phyloP scores from a whole-genome alignment of 1,140 invertebrate genomes.

The Saccostrea cuccullata region DNA sequence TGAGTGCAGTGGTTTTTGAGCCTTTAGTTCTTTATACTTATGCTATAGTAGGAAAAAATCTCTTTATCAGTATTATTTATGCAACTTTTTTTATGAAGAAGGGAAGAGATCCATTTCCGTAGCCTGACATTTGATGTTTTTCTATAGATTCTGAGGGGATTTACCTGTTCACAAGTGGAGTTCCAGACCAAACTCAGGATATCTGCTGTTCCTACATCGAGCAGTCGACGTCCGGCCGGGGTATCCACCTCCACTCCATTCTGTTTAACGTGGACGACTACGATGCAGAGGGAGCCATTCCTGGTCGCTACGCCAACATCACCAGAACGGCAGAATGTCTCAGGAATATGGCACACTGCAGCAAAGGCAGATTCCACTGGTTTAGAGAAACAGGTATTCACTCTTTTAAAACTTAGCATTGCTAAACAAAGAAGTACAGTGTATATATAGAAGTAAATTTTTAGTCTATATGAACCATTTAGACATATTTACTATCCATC shows the following conservation, averaged over 20 bases:
- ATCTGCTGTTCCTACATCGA: conserved; percentile 74
- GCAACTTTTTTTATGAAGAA: no score
- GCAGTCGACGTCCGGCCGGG: conserved; percentile 70
- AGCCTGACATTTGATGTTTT: background rate
- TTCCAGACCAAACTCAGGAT: conserved; percentile 77
- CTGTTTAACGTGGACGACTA: conserved; percentile 79
- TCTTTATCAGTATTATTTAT: no score
- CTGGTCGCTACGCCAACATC: conserved; percentile 78
- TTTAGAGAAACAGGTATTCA: conserved; percentile 78
- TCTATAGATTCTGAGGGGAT: conserved; percentile 75
- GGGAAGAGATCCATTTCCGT: no score
- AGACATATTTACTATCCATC: background rate
- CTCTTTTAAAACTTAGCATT: background rate
- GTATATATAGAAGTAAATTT: background rate
- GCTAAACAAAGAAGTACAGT: background rate
- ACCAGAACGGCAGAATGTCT: conserved; percentile 77
- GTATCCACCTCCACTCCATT: conserved; percentile 74
- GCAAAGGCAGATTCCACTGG: conserved; percentile 78
- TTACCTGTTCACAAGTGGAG: conserved; percentile 79
- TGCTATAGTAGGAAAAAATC: no score
- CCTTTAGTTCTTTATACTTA: no score
- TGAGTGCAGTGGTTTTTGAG: no score
- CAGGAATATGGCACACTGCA: conserved; percentile 76
- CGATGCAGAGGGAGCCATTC: conserved; percentile 76
- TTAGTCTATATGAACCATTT: background rate